Conservation (phyloP, 2,888 invertebrate species). For the Plebejus melissa region DNA sequence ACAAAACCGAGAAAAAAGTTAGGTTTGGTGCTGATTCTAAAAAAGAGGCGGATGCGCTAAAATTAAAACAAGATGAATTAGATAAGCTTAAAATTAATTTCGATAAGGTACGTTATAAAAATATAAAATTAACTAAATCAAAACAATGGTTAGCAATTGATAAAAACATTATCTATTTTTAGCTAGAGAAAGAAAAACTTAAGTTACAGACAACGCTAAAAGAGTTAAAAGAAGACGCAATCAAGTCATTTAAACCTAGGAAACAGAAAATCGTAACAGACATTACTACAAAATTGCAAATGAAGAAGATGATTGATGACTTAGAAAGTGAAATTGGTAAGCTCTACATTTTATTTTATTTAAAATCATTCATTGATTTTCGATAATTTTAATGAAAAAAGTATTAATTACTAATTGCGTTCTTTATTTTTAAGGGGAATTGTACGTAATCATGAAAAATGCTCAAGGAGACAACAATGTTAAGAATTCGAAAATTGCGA, state of each 20-base stretch:
- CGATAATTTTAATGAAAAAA: not conserved
- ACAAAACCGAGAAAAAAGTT: conserved; percentile 75
- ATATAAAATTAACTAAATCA: not conserved
- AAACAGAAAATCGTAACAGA: conserved; percentile 87
- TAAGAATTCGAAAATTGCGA: conserved; percentile 64
- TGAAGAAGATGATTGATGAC: conserved; percentile 92
- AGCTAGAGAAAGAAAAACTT: conserved; percentile 82
- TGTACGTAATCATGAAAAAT: conserved; percentile 80
- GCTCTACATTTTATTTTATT: conserved; percentile 8
- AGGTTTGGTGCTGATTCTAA: conserved; percentile 64
- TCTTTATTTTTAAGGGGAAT: conserved; percentile 66
- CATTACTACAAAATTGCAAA: conserved; percentile 83
- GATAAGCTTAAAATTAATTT: conserved; percentile 77
- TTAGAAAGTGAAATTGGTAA: conserved; percentile 91
- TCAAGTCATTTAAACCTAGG: conserved; percentile 83
- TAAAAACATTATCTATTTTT: conserved; percentile 30
- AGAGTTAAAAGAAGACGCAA: conserved; percentile 81
- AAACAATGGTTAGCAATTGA: not conserved
- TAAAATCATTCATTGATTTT: not conserved
- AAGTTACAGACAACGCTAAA: conserved; percentile 83
- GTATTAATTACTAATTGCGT: not conserved
- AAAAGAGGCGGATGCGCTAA: conserved; percentile 65
- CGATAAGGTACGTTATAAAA: conserved; percentile 52
- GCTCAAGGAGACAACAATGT: conserved; percentile 74
- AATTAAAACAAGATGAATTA: conserved; percentile 72